A percentile compares a stretch with the other conserved stretches of the same genome.
Conservation (phyloP, 30 jellyfish, hydroid and myxozoan species). For the Nemopilema nomurai region DNA sequence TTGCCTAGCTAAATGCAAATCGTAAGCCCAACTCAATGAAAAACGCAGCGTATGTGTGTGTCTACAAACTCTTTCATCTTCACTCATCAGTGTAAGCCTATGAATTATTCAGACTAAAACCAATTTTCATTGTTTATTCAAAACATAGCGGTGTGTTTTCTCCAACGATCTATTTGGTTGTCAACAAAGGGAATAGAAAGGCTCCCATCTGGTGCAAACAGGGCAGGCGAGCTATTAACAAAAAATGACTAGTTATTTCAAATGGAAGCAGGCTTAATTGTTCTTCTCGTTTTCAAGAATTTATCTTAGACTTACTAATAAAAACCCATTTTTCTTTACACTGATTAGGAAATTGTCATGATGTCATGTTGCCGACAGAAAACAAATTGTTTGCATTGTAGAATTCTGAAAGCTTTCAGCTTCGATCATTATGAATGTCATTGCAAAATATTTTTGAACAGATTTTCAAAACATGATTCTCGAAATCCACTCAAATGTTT, state of each 20-base stretch:
- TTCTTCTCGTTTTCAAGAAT: not conserved
- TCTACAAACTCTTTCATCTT: not conserved
- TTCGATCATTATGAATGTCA: not conserved
- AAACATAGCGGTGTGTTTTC: conserved; percentile 5
- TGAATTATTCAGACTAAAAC: not conserved
- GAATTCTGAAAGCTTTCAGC: not conserved
- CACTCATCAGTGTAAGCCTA: not conserved
- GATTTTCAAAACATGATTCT: not conserved
- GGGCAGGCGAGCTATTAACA: not conserved
- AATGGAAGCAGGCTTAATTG: not conserved
- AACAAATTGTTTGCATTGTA: not conserved
- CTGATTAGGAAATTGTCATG: not conserved
- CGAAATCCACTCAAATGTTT: no score
- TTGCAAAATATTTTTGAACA: not conserved
- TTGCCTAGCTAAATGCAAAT: no score
- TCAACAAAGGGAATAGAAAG: conserved; percentile 7
- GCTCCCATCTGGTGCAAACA: conserved; percentile 5
- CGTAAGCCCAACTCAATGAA: not conserved
- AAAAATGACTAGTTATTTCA: not conserved
- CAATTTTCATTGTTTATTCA: not conserved
- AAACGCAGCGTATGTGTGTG: not conserved
- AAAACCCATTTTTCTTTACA: not conserved
- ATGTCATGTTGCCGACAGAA: not conserved
- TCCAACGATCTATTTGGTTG: not conserved
- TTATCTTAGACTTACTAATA: not conserved